These are phyloP conservation scores for Lacerta bilineata DNA, from an alignment of 2,797 vertebrate species.

Conservation along the genomic window DNA sequence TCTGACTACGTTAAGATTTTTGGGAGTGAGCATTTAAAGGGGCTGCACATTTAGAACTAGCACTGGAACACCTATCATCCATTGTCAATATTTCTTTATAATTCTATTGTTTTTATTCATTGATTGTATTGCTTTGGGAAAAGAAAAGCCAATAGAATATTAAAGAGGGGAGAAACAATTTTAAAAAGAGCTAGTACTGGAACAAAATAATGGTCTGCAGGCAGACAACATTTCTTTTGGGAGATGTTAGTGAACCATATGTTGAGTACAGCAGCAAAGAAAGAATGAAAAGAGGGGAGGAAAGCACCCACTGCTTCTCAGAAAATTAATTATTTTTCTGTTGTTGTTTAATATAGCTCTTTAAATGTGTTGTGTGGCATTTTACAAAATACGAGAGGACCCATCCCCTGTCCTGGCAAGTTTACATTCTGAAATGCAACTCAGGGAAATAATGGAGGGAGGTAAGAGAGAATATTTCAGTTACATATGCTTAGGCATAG, in stretches of 20 bases:
- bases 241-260: background rate
- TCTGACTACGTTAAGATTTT: background rate
- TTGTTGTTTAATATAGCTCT: background rate
- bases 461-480: background rate
- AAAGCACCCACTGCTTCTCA: background rate
- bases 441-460: background rate
- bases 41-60: background rate
- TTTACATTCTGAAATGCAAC: background rate
- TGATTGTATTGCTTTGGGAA: too few relatives aligned
- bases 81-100: too few relatives aligned
- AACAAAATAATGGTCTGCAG: background rate
- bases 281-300: background rate
- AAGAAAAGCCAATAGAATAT: too few relatives aligned
- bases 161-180: too few relatives aligned
- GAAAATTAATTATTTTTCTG: background rate
- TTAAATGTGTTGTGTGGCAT: background rate
- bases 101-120: too few relatives aligned
- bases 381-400: background rate
- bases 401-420: background rate
- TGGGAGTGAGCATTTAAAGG: background rate
- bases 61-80: background rate
- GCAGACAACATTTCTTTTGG: background rate
- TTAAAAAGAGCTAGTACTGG: background rate
- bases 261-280: background rate
- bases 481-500: background rate